A percentile compares a stretch with the other conserved stretches of the same genome.
Evolutionary conservation across 2,888 invertebrate genomes (phyloP).

Genomic region (Conchocele bisecta): DNA sequence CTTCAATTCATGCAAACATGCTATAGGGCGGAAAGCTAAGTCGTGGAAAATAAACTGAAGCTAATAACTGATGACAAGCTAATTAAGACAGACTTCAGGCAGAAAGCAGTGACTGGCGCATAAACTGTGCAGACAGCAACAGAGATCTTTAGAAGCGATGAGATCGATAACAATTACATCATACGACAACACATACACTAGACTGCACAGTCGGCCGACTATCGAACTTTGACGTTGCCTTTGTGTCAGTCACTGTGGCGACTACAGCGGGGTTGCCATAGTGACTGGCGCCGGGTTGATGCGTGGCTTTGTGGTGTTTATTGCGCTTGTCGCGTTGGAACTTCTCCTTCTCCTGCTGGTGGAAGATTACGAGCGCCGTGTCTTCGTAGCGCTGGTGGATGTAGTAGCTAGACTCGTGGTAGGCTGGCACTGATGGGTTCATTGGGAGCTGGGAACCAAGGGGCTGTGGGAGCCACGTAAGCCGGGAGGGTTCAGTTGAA

Average conservation of each 20-base stretch:
- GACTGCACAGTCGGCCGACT: slow-evolving; percentile 37
- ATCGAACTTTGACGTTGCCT: neutral
- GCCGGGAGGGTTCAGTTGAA: no score
- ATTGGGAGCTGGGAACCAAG: no score
- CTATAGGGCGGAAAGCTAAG: no score
- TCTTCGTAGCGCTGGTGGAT: slow-evolving; percentile 81
- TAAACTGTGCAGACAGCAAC: neutral
- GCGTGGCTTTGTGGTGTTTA: slow-evolving; percentile 17
- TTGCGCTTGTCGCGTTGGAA: slow-evolving; percentile 71
- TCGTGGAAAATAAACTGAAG: no score
- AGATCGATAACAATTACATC: neutral
- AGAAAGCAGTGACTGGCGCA: no score
- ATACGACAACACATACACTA: slow-evolving; percentile 35
- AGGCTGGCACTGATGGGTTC: slow-evolving; percentile 61
- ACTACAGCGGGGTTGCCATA: slow-evolving; percentile 72
- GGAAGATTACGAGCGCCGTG: slow-evolving; percentile 78
- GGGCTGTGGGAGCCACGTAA: no score
- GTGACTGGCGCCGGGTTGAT: slow-evolving; percentile 32
- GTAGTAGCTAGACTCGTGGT: slow-evolving; percentile 74
- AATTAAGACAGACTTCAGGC: no score
- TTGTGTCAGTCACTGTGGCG: slow-evolving; percentile 30
- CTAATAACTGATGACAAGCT: no score
- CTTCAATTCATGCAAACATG: no score
- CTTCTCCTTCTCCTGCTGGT: slow-evolving; percentile 71
- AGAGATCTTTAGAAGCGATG: neutral